phyloP scores from a whole-genome alignment of 2,888 invertebrate species.

The Invenusta paracnida region DNA sequence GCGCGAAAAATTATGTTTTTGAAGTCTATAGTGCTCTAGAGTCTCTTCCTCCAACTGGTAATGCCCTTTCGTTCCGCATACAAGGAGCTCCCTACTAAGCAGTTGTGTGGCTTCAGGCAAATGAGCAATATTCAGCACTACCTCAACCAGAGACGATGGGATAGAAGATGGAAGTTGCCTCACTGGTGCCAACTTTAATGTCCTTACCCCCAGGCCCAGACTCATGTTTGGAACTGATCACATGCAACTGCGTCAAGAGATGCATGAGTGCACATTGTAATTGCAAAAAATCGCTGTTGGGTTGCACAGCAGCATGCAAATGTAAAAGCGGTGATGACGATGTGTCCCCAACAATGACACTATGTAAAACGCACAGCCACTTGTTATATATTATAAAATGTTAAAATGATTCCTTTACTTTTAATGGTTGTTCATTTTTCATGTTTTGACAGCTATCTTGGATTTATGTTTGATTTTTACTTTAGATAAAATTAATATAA shows the following conservation, averaged over 20 bases:
- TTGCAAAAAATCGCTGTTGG: background rate
- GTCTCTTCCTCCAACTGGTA: constrained; percentile 22
- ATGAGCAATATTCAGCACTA: constrained; percentile 14
- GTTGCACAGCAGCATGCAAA: constrained; percentile 26
- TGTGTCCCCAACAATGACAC: background rate
- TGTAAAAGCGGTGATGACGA: background rate
- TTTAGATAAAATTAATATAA: background rate
- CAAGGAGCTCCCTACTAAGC: background rate
- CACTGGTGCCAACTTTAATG: background rate
- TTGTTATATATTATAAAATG: background rate
- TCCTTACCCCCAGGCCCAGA: constrained; percentile 21
- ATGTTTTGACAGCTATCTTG: constrained; percentile 9
- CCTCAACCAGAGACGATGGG: constrained; percentile 18
- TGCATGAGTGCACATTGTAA: constrained; percentile 2
- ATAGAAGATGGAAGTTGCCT: constrained; percentile 2
- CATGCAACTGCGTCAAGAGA: constrained; percentile 10
- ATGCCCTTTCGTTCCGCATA: background rate
- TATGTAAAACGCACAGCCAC: background rate
- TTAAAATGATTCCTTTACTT: background rate
- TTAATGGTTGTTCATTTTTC: background rate
- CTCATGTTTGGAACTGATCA: constrained; percentile 21
- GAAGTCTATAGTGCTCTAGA: background rate
- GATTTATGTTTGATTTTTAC: constrained; percentile 21
- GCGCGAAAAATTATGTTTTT: background rate
- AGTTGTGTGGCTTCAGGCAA: constrained; percentile 22